Conservation (phyloP, 2,113 vertebrate species). For the Natator depressus region DNA sequence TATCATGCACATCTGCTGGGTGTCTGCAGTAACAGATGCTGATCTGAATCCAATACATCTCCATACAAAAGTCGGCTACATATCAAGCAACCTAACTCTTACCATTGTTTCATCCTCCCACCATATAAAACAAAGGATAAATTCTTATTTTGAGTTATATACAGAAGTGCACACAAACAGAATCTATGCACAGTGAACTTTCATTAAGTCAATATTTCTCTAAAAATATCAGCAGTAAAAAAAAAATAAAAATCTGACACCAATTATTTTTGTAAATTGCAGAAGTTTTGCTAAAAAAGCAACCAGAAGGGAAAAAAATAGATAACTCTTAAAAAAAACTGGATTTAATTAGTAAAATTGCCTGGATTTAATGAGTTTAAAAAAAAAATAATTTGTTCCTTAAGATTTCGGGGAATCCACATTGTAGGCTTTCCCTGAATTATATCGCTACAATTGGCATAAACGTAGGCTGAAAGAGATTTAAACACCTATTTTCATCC, state of each 20-base stretch:
- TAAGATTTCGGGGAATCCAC: conserved; percentile 50
- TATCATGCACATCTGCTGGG: background rate
- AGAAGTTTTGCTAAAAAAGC: background rate
- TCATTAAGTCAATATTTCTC: background rate
- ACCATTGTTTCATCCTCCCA: background rate
- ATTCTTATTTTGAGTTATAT: background rate
- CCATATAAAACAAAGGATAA: background rate
- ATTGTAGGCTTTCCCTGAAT: conserved; percentile 10
- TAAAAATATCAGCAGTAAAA: background rate
- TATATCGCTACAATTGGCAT: conserved; percentile 40
- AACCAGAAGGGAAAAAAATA: fast-evolving
- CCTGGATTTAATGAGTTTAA: background rate
- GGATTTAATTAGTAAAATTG: background rate
- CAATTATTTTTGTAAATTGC: background rate
- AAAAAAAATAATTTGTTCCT: conserved; percentile 26
- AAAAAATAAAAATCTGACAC: background rate
- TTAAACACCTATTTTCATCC: background rate
- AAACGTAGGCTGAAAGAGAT: conserved; percentile 58
- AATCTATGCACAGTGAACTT: background rate
- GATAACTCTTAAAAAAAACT: background rate
- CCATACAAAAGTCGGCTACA: background rate
- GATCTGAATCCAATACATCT: conserved; percentile 3
- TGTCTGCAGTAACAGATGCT: background rate
- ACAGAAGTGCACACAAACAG: background rate
- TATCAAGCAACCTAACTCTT: background rate